Evolutionary conservation across 92 coral and sea anemone species (phyloP), one percentile per base, ranked within the genome.

Genomic region (Epizoanthus stellaris): DNA sequence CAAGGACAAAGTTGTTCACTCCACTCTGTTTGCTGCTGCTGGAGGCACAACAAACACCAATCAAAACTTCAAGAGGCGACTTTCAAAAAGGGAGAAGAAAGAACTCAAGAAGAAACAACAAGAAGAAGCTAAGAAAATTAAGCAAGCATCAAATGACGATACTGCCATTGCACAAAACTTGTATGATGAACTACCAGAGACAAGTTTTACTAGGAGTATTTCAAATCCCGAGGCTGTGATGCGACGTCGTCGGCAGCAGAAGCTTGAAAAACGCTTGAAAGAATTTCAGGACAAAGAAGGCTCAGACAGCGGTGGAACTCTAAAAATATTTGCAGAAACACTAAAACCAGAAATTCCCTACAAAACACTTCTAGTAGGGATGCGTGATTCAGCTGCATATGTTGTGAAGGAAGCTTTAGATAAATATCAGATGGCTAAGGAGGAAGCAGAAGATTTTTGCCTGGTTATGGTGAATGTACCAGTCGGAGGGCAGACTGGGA

Each of bases 221-320:
- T 97, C 99, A 25, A 97, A 97, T 73, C 98, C 99, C 0, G 99
- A 97, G 81, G 95, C 95, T 45, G 99, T 97, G 74, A 97, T 97
- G 99, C 87, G 94, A 54, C 91, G 89, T 20, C 95, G 98, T 5
- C 89, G 99, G 62, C 93, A 97, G 71, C 94, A 92, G 70, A 92
- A 92, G 14, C 91, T 97, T 20, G 97, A 95, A 53, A 91, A 94
- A 20, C 87, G 87, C 40, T 85, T 97, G 49, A 89, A 97, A 67
- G 93, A 93, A 77, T 93, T 95, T 85, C 92, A 97, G 73, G 93
- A 91, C 73, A 83, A 80, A 36, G 91, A 88, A 16, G 91, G 90
- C 1, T 77, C 76, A 3, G 99, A 95, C 67, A 92, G 96, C 43
- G 99, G 99, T 13, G 99, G 99, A 14, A 95, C 99, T 21, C 39